Base-by-base conservation (phyloP, 2,888 invertebrate species). In the Tineola bisselliella region DNA sequence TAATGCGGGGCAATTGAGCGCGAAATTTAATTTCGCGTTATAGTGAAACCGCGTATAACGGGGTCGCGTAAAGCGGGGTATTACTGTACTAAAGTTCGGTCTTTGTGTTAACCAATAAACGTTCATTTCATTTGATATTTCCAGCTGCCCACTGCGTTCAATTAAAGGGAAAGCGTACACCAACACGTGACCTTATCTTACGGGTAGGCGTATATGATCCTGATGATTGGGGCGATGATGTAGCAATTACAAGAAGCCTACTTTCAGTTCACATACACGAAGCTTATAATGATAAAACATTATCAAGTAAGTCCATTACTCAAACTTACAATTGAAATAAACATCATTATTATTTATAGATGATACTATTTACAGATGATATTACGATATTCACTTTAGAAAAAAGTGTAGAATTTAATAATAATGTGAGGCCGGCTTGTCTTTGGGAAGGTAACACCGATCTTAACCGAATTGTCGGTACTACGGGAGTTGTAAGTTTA, bases 341-440 rank as follows among this genome's bases (percentile, higher is more conserved):
- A n/a, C n/a, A n/a, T 25, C 6, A 25, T 25, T 25, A 25, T 25
- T 25, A 44, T 61, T 73, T 79, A 2, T 77, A 88, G 84, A 88
- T 63, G 91, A 91, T 67, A 77, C n/a, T 66, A 44, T 61, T 73
- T 79, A 2, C 77, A 88, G 84, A 88, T 63, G 91, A 91, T 67
- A 77, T 91, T 43, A 80, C 89, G 0, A 68, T 91, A 8, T 65
- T 91, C 5, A 84, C 87, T 6, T 68, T 91, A 44, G 74, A 80
- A 3, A 76, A 76, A n/a, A 68, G 73, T 0, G 87, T 89, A 0
- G 75, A 83, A 59, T 88, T 87, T 63, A 89, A 77, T 25, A 70
- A 74, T 2, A 82, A 74, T 64, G 89, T 91, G 44, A 76, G 87
- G 33, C 88, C 90, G 0, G 84, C 88, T 38, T 91, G 91, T 64